Conservation (phyloP, 2,797 vertebrate species). For the Enteromius afrohamiltoni region DNA sequence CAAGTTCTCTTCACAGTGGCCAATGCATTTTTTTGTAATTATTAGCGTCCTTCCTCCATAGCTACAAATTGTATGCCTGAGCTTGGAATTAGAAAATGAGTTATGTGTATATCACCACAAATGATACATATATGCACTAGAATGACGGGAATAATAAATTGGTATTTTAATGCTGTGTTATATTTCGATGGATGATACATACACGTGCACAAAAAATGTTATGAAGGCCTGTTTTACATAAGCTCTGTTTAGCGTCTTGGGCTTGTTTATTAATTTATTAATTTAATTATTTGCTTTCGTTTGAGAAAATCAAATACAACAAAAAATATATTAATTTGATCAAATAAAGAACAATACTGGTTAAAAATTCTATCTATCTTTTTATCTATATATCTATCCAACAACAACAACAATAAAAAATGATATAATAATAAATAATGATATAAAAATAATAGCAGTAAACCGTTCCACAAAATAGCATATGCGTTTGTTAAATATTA, state of each 20-base stretch:
- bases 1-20: background rate
- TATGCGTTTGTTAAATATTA: background rate
- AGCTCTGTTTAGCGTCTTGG: background rate
- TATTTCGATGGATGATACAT: background rate
- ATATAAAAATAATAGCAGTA: conserved; percentile 3
- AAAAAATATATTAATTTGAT: background rate
- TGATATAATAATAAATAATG: no score
- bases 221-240: conserved; percentile 9
- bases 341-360: background rate
- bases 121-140: background rate
- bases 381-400: background rate
- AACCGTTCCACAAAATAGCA: background rate
- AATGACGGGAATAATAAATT: background rate
- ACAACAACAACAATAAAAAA: background rate
- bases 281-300: background rate
- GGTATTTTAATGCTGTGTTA: background rate
- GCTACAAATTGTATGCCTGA: background rate
- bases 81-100: background rate
- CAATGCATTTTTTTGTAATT: background rate
- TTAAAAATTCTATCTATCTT: background rate
- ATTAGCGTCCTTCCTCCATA: background rate
- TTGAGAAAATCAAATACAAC: background rate
- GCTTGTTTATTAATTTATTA: background rate
- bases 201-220: background rate
- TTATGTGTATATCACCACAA: background rate